Base-by-base conservation (phyloP, 2,113 vertebrate species). In the Cyanistes caeruleus region DNA sequence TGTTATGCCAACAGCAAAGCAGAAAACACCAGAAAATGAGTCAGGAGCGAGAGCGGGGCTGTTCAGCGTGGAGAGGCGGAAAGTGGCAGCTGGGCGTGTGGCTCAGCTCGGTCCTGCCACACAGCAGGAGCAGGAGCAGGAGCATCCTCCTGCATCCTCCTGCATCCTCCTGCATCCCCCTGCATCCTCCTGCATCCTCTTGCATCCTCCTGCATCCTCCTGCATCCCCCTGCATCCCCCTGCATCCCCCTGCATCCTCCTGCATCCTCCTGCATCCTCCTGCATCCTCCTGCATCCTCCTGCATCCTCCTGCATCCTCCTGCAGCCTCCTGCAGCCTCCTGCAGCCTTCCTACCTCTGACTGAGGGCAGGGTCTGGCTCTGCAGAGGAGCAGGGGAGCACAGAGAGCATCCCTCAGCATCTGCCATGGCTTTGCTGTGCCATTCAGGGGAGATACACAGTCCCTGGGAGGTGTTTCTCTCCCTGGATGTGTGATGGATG, bases 1-100 rank as follows among this genome's bases (percentile, higher is more conserved):
- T 97, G 97, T 96, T 97, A 90, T 94, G 96, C 97, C 97, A 97
- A 95, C 96, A 97, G 97, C 92, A 73, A 95, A 6, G 39, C 93
- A 82, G 97, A 98, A 97, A 97, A 97, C 90, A 96, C 74, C 72
- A 48, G 97, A 96, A 97, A 95, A 98, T 90, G 94, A 97, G 78
- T 92, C 88, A 49, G 93, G 92, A 85, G 80, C 43, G 37, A 43
- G 62, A 28, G 41, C 23, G 12, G 75, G 87, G 89, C 90, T 74
- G 68, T 30, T 93, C 1, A 44, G 83, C 7, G 3, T 5, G 48
- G 70, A 77, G 79, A 56, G 35, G 8, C 2, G 13, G 81, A 59
- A 67, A 48, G 80, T 3, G 14, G 64, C 84, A 62, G 56, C 55
- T 74, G 6, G 56, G 31, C 15, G 18, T 31, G 79, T 49, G 15